Evolutionary conservation across 2,797 vertebrate genomes (phyloP).

Genomic region (Pipistrellus pygmaeus): DNA sequence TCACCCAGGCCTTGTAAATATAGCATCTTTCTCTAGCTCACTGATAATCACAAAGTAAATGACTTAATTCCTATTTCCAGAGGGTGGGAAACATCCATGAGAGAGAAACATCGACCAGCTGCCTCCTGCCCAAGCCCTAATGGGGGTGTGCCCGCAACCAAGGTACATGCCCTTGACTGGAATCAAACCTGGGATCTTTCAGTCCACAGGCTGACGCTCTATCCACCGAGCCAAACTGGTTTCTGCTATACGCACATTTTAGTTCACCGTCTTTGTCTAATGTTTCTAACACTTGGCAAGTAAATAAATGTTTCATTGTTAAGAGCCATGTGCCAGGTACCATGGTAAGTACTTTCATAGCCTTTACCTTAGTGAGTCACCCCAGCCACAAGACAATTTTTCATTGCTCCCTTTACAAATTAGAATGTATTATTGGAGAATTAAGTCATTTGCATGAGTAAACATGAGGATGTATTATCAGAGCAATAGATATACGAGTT

Average conservation of each 20-base stretch:
- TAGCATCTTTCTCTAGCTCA: background rate
- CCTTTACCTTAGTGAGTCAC: background rate
- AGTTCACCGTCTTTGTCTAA: background rate
- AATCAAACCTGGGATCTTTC: no score
- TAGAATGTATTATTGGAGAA: background rate
- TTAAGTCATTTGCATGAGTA: background rate
- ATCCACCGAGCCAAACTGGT: no score
- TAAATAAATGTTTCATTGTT: background rate
- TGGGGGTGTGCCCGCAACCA: no score
- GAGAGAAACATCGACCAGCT: no score
- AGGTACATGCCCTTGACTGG: no score
- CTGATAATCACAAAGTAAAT: background rate
- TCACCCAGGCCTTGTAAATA: background rate
- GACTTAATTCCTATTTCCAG: background rate
- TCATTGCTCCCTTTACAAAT: background rate
- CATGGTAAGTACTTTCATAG: background rate
- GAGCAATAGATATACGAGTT: background rate
- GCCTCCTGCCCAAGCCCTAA: no score
- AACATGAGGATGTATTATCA: background rate
- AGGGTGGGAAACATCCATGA: no score
- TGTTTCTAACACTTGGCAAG: background rate
- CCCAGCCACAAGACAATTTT: background rate
- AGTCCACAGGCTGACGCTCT: no score
- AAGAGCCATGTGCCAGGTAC: background rate
- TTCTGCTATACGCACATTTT: background rate